Conservation (phyloP, 2,113 vertebrate genomes). For the Mesoclemmys tuberculata region DNA sequence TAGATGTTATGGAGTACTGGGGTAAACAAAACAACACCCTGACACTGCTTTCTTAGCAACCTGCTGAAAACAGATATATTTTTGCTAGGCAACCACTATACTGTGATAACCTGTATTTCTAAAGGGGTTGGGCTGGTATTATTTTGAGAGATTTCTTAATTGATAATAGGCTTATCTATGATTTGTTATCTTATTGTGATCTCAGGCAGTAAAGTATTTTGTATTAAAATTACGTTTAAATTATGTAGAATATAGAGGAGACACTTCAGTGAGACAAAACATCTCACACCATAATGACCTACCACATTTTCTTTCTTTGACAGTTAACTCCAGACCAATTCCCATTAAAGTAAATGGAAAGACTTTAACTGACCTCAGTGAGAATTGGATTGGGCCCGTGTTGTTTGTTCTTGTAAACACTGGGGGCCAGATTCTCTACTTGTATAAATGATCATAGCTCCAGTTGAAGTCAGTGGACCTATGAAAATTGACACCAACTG, state of each 20-base stretch:
- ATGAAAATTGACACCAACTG: not conserved
- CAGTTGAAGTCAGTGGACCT: not conserved
- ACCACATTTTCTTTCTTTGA: not conserved
- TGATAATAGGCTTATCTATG: not conserved
- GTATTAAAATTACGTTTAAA: not conserved
- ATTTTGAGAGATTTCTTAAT: not conserved
- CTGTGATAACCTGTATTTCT: not conserved
- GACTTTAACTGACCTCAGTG: not conserved
- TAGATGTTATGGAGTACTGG: not conserved
- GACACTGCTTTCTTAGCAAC: not conserved
- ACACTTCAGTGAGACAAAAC: not conserved
- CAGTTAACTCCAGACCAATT: conserved; percentile 8
- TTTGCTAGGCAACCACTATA: not conserved
- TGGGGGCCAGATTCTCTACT: not conserved
- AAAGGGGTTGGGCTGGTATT: not conserved
- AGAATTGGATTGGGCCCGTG: not conserved
- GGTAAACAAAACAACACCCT: not conserved
- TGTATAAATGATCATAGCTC: not conserved
- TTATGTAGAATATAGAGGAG: not conserved
- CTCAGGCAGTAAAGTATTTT: not conserved
- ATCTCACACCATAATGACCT: not conserved
- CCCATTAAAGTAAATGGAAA: not conserved
- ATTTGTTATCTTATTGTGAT: not conserved
- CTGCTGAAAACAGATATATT: not conserved
- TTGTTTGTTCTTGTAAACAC: not conserved